Percentiles rank a stretch among this genome's conserved stretches.
These are phyloP conservation scores for Limosa lapponica DNA, from an alignment of 2,797 vertebrate genomes.

Conservation along the genomic window DNA sequence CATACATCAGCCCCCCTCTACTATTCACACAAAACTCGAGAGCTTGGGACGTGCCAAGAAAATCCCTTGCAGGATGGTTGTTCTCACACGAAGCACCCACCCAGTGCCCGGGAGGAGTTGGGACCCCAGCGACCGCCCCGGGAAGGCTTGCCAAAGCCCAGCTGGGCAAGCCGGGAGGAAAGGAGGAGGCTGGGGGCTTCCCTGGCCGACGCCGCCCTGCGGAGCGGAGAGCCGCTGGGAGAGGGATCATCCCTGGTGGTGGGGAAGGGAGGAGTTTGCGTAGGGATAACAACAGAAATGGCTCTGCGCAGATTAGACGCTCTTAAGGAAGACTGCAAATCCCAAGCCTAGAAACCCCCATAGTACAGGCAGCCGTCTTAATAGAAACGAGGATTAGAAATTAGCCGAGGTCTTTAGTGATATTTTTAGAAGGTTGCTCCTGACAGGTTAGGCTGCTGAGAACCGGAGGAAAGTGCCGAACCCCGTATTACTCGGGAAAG, in stretches of 20 bases:
- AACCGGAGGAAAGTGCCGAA: conserved; percentile 38
- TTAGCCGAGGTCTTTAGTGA: conserved; percentile 74
- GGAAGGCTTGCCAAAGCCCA: neutral
- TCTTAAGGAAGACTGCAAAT: conserved; percentile 70
- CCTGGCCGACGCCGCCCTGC: neutral
- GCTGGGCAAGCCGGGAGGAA: rapidly evolving
- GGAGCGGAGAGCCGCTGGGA: neutral
- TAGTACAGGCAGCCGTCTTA: conserved; percentile 53
- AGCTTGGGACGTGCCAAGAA: neutral
- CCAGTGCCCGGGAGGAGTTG: neutral
- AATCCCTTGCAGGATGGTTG: neutral
- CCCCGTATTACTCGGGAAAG: conserved; percentile 31
- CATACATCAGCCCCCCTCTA: neutral
- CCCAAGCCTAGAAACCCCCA: conserved; percentile 59
- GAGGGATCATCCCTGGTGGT: conserved; percentile 2
- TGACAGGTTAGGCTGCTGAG: conserved; percentile 74
- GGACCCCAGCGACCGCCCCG: rapidly evolving
- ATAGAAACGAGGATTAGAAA: conserved; percentile 75
- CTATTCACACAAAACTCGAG: neutral
- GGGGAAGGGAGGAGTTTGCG: conserved; percentile 48
- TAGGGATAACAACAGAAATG: conserved; percentile 48
- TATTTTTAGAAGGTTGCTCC: conserved; percentile 79
- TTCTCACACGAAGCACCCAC: neutral
- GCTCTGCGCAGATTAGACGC: conserved; percentile 55
- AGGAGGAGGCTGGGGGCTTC: neutral